Conservation (phyloP, 2,888 invertebrate species). For the Sphaeridia pumilis region DNA sequence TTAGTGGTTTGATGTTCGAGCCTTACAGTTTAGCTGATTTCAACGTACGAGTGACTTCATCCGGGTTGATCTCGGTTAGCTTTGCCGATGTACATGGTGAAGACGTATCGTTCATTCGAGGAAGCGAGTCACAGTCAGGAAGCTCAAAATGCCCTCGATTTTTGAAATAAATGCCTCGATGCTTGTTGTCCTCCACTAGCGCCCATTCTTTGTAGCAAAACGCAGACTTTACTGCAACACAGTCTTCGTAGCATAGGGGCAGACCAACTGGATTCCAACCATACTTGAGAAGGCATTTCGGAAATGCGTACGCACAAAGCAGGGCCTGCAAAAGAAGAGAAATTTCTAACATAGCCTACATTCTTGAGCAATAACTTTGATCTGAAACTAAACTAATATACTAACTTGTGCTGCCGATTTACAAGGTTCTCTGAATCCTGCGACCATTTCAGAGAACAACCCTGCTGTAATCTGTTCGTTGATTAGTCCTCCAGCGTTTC, state of each 20-base stretch:
- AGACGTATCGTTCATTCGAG: constrained; percentile 52
- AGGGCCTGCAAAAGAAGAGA: constrained; percentile 50
- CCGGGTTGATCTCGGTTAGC: constrained; percentile 66
- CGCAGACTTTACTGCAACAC: constrained; percentile 75
- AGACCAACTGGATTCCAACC: constrained; percentile 54
- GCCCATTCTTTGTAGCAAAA: constrained; percentile 93
- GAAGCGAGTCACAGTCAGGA: constrained; percentile 72
- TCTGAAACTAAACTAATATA: constrained; percentile 1
- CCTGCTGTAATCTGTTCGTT: constrained; percentile 74
- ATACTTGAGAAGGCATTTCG: constrained; percentile 59
- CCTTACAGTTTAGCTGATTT: background rate
- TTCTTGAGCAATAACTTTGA: background rate
- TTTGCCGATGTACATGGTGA: constrained; percentile 71
- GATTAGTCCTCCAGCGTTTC: constrained; percentile 55
- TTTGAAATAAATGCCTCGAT: constrained; percentile 61
- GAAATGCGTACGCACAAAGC: constrained; percentile 84
- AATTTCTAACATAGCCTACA: too few relatives aligned
- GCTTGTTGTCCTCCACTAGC: constrained; percentile 74
- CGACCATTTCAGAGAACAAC: constrained; percentile 76
- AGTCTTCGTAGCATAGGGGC: constrained; percentile 85
- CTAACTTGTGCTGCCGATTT: constrained; percentile 67
- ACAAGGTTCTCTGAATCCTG: constrained; percentile 67
- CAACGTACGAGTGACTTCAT: constrained; percentile 64
- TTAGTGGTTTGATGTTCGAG: constrained; percentile 5
- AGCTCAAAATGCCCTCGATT: constrained; percentile 74